Evolutionary conservation across 2,888 invertebrate genomes (phyloP), one percentile per base, ranked within the genome.

Genomic region (Phragmatobia fuliginosa): DNA sequence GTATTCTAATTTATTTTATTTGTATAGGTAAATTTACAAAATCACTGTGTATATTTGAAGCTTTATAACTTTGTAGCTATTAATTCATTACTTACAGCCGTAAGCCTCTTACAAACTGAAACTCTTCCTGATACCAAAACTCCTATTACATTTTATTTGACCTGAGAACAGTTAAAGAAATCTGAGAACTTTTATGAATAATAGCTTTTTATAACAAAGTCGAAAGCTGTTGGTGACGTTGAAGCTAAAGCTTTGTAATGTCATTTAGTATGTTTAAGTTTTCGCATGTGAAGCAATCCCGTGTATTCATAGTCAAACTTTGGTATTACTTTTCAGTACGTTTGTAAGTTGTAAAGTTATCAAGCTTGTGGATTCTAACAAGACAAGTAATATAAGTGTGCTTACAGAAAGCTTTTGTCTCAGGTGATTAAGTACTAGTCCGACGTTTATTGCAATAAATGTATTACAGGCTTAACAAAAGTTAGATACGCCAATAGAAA

Each of bases 251-350:
- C 59, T 64, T 32, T 49, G 33, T 36, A 60, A 49, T 65, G 60
- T 60, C 60, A 60, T 69, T 60, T 65, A 36, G 60, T 60, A 52
- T 69, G 65, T 65, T 60, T 60, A 60, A 61, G 65, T 52, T 60
- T 60, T 64, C 38, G 31, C 36, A 60, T 65, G 60, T 60, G 28
- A 61, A 56, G 60, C 16, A 33, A 64, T 28, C 8, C 28, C 41
- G 25, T 41, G 28, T 75, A 66, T 75, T 77, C 68, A 77, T 72
- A 77, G 66, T 69, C 66, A 75, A 78, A 77, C 71, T 78, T 80
- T 77, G 75, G 70, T 75, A 69, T 75, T 75, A 71, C 62, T 70
- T 72, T 70, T 77, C 74, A 67, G 72, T 77, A 52, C 77, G 72
- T 72, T 77, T 69, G 79, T 77, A 49, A 52, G 33, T 49, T 32